Conservation (phyloP, 2,888 invertebrate genomes). For the Odontothrips loti region DNA sequence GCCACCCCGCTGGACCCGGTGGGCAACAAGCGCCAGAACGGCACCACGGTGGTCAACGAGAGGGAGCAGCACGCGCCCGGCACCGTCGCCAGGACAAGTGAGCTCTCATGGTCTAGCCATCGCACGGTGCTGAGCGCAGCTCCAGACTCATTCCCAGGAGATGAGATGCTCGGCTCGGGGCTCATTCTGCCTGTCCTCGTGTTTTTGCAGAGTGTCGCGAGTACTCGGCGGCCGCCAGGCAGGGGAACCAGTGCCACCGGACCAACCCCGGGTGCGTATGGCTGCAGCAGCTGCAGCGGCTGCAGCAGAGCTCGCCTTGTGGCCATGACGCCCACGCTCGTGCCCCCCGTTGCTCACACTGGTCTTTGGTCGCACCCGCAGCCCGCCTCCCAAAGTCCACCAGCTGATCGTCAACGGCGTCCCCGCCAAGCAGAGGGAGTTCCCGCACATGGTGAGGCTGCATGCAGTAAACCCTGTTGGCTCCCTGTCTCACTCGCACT, state of each 20-base stretch:
- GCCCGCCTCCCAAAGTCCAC: not conserved
- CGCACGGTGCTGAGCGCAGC: not conserved
- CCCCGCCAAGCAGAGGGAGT: not conserved
- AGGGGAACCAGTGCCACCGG: not conserved
- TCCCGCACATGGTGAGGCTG: slow-evolving; percentile 22
- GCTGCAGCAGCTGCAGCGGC: not conserved
- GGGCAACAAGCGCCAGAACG: slow-evolving; percentile 30
- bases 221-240: not conserved
- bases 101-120: not conserved
- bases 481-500: too few relatives aligned
- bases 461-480: too few relatives aligned
- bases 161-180: too few relatives aligned
- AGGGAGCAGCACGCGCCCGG: not conserved
- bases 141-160: too few relatives aligned
- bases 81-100: not conserved
- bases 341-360: too few relatives aligned
- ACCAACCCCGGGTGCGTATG: not conserved
- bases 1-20: slow-evolving; percentile 30
- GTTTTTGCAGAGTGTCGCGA: not conserved
- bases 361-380: not conserved
- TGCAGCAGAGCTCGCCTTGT: too few relatives aligned
- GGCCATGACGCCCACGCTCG: too few relatives aligned
- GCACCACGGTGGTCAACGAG: not conserved
- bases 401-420: not conserved
- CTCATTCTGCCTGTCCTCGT: too few relatives aligned